Evolutionary conservation across 2,113 vertebrate species (phyloP), one percentile per base, ranked within the genome.

Genomic region (Oncorhynchus masou): DNA sequence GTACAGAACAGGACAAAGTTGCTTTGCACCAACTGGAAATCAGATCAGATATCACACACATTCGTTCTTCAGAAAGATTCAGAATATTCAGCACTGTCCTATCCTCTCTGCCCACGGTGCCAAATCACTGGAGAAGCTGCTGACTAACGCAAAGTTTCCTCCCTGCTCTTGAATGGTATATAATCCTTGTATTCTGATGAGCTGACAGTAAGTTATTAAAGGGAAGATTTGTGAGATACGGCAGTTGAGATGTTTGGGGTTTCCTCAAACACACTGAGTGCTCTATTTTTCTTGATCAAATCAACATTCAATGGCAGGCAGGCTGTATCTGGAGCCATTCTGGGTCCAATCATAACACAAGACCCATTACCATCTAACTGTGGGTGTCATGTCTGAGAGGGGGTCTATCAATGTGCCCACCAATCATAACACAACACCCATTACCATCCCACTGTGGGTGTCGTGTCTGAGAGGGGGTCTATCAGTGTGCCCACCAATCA

Each of bases 1-100:
- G 94, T 96, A 86, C 97, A 99, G 93, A 98, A 99, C 45, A 99
- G 94, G 85, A 98, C 97, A 73, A 99, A 96, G 89, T 99, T 99
- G 88, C 93, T 95, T 90, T 98, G 97, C 45, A 97, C 93, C 88
- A 99, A 90, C 97, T 99, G 88, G 70, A 80, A 84, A 91, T 59
- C 66, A 45, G 39, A 45, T 45, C 39, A 89, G 75, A 87, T 72
- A 87, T 73, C 57, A 81, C 5, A 60, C 49, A 54, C 51, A 54
- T 19, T 16, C 16, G 16, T 54, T 45, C 39, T 45, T 45, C 39
- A 71, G 81, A 57, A 68, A 27, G 19, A 45, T 74, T 74, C 51
- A 39, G 79, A 81, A 78, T 74, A 45, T 68, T 89, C 88, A 85
- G 86, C 87, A 54, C 49, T 74, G 74, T 74, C 60, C 29, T 16